These are phyloP conservation scores for Epizoanthus fatuus DNA, from an alignment of 92 coral and sea anemone genomes.

Conservation along the genomic window DNA sequence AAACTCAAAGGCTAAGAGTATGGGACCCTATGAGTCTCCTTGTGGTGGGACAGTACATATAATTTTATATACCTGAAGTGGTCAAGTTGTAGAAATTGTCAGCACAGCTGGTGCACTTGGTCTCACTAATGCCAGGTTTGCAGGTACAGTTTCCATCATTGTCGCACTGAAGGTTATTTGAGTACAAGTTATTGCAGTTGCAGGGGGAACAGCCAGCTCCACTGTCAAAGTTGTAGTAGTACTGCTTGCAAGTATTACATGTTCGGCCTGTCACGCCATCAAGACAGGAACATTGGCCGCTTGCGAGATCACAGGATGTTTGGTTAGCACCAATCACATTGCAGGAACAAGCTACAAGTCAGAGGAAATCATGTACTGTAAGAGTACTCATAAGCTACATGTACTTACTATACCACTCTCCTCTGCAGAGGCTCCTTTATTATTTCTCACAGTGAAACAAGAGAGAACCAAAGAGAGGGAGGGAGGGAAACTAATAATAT, in stretches of 20 bases:
- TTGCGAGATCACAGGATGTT: conserved; percentile 79
- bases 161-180: conserved; percentile 81
- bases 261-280: conserved; percentile 78
- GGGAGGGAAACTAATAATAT: no score
- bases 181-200: conserved; percentile 77
- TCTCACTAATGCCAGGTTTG: conserved; percentile 79
- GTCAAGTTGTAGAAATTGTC: conserved; percentile 86
- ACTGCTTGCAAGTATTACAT: conserved; percentile 70
- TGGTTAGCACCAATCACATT: conserved; percentile 76
- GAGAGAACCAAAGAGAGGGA: no score
- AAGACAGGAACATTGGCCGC: conserved; percentile 88
- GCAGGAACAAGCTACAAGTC: conserved; percentile 81
- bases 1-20: not conserved
- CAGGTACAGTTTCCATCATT: conserved; percentile 79
- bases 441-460: no score
- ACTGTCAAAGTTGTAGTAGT: conserved; percentile 85
- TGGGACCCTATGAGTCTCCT: not conserved
- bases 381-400: no score
- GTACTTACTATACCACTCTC: no score
- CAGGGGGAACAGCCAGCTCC: conserved; percentile 90
- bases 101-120: conserved; percentile 80
- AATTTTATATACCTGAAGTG: conserved; percentile 56
- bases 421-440: no score
- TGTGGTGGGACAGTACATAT: not conserved
- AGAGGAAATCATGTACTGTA: not conserved